Percentiles rank a stretch among this genome's conserved stretches.
Conservation (phyloP, 2,888 invertebrate genomes). For the Stenodera caucasica region DNA sequence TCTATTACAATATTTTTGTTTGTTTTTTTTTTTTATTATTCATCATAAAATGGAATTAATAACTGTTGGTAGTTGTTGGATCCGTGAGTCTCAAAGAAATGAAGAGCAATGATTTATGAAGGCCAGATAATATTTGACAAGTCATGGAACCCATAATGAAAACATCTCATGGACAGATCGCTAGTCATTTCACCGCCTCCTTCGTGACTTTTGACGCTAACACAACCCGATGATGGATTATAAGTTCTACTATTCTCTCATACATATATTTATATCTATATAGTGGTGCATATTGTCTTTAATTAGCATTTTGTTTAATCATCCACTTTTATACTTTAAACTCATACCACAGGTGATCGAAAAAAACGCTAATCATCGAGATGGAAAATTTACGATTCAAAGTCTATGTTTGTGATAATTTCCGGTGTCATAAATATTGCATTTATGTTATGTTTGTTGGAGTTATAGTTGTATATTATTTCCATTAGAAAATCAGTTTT, state of each 20-base stretch:
- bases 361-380: no score
- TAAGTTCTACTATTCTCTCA: constrained; percentile 44
- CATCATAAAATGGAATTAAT: constrained; percentile 37
- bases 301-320: constrained; percentile 56
- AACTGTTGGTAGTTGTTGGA: constrained; percentile 39
- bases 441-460: constrained; percentile 25
- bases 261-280: constrained; percentile 43
- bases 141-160: constrained; percentile 58
- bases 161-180: constrained; percentile 57
- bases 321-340: constrained; percentile 37
- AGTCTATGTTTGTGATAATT: no score
- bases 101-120: constrained; percentile 49
- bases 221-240: constrained; percentile 54
- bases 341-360: constrained; percentile 9
- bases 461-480: constrained; percentile 39
- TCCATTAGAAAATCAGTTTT: constrained; percentile 50
- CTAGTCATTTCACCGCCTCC: constrained; percentile 57
- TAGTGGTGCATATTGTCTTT: constrained; percentile 48
- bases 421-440: constrained; percentile 27
- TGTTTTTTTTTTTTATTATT: neutral
- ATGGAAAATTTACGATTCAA: no score
- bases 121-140: constrained; percentile 51
- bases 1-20: no score
- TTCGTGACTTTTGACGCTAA: constrained; percentile 58
- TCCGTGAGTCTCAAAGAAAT: constrained; percentile 28